Evolutionary conservation across 1,140 invertebrate genomes (phyloP), one percentile per base, ranked within the genome.

Genomic region (Melitaea cinxia): DNA sequence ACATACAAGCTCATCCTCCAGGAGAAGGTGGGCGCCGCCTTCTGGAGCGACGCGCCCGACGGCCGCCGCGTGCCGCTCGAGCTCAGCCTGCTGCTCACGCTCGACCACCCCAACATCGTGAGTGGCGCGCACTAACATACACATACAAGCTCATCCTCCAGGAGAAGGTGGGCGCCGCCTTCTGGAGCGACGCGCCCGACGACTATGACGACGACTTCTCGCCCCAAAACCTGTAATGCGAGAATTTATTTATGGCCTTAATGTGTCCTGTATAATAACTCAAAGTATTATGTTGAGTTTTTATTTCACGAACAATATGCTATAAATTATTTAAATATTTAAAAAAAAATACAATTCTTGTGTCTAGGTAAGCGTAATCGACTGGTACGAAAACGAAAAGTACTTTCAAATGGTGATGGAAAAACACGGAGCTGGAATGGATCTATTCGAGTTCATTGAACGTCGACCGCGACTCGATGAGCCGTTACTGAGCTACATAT

Each of bases 321-420:
- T n/a, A n/a, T n/a, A n/a, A n/a, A n/a, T n/a, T n/a, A n/a, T n/a
- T n/a, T n/a, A n/a, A n/a, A n/a, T n/a, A n/a, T n/a, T n/a, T n/a
- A n/a, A n/a, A n/a, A n/a, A n/a, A n/a, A n/a, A n/a, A n/a, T n/a
- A n/a, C n/a, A n/a, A n/a, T n/a, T n/a, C n/a, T n/a, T n/a, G 7
- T 7, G 5, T 42, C 0, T 70, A 93, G 91, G 91, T 93, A 1
- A 91, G 93, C 68, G 92, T 95, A n/a, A 65, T 95, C 39, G 95
- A 96, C 77, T 93, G 94, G 19, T 95, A 93, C 84, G 94, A 96
- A 81, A 95, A 95, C 77, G 93, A 94, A 1, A 91, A 93, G 42
- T 95, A 94, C 76, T 94, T 95, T 72, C 95, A 96, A 91, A 91
- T 96, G 91, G 94, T 96, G 14, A 96, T 96, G 95, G 95, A 95